Evolutionary conservation across 2,797 vertebrate genomes (phyloP).

Genomic region (Bradypodion ventrale): DNA sequence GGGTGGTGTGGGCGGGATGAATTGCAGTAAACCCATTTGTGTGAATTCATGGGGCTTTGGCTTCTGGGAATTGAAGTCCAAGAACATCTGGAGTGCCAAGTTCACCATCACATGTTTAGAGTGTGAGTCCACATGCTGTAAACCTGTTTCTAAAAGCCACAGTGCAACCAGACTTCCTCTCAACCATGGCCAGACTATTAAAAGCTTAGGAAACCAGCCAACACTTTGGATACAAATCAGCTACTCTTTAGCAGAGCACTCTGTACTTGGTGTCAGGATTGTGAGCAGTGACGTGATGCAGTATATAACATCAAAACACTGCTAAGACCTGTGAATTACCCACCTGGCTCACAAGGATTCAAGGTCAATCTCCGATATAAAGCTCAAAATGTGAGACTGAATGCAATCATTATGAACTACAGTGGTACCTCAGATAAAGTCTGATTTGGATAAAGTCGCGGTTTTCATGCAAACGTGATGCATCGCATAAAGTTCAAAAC

Average conservation of each 20-base stretch:
- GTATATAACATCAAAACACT: background rate
- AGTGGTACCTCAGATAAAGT: too few relatives aligned
- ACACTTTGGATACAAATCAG: background rate
- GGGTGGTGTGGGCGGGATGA: too few relatives aligned
- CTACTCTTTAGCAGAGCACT: background rate
- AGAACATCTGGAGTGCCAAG: too few relatives aligned
- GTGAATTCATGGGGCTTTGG: too few relatives aligned
- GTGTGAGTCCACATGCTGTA: background rate
- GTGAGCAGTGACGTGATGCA: background rate
- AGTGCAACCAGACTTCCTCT: background rate
- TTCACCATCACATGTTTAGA: too few relatives aligned
- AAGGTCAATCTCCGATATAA: too few relatives aligned
- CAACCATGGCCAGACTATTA: background rate
- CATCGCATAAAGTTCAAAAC: too few relatives aligned
- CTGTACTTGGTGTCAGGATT: background rate
- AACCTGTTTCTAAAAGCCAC: background rate
- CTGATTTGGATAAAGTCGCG: too few relatives aligned
- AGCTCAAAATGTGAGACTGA: background rate
- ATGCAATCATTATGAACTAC: background rate
- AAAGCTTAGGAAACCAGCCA: background rate
- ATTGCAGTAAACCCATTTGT: too few relatives aligned
- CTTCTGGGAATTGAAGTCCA: too few relatives aligned
- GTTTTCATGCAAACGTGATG: too few relatives aligned
- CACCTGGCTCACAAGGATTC: too few relatives aligned
- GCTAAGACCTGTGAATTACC: background rate